Conservation (phyloP, 2,797 vertebrate species). For the Nyctalus aviator region DNA sequence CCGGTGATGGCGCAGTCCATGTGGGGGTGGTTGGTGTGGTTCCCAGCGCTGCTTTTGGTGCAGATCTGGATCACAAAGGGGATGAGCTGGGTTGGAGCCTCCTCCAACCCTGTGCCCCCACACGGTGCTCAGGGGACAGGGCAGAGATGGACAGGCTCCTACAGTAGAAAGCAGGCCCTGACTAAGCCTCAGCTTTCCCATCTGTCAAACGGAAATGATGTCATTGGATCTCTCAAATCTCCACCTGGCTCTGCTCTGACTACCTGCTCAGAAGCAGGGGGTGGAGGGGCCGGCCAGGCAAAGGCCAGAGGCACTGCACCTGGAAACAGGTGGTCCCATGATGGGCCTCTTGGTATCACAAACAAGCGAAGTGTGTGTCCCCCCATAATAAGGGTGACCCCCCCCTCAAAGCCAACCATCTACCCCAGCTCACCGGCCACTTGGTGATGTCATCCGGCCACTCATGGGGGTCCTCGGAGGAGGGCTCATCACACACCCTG, state of each 20-base stretch:
- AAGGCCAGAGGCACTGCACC: background rate
- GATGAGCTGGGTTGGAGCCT: background rate
- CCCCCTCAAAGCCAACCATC: background rate
- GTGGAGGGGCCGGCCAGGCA: background rate
- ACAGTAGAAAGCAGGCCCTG: background rate
- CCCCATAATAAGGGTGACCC: no score
- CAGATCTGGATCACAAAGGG: conserved; percentile 90
- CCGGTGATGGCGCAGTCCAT: conserved; percentile 96
- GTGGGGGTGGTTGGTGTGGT: conserved; percentile 97
- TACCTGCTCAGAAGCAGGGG: background rate
- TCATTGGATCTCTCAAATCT: background rate
- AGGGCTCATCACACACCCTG: conserved; percentile 97
- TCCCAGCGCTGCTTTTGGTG: conserved; percentile 95
- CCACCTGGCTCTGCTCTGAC: background rate
- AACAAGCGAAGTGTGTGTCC: background rate
- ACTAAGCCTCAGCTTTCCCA: background rate
- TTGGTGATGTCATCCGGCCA: conserved; percentile 99
- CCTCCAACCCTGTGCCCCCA: background rate
- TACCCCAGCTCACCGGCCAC: conserved; percentile 94
- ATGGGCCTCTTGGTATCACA: background rate
- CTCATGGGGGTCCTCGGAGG: conserved; percentile 95
- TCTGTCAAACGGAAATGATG: background rate
- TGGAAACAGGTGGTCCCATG: background rate
- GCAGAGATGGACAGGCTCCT: background rate
- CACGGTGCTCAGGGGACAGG: background rate